Percentiles rank a stretch among this genome's conserved stretches.
Conservation (phyloP, 2,797 vertebrate species). For the Oryzias sinensis region DNA sequence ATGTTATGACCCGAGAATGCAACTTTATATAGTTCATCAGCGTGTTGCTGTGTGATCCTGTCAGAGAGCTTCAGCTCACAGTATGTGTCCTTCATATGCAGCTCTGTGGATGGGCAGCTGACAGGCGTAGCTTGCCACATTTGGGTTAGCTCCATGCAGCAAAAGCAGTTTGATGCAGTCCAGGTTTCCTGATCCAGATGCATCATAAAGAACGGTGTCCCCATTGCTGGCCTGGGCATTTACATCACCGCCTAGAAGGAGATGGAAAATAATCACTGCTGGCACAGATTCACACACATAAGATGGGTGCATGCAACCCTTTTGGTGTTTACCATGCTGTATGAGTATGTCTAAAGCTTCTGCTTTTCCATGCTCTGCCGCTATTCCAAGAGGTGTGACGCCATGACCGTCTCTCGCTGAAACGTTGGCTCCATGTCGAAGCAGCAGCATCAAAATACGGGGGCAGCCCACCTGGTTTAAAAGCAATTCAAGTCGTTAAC, state of each 20-base stretch:
- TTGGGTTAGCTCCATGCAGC: slow-evolving; percentile 83
- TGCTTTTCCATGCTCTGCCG: slow-evolving; percentile 80
- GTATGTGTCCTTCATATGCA: slow-evolving; percentile 85
- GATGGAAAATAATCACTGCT: slow-evolving; percentile 9
- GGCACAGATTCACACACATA: background rate
- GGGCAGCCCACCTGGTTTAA: slow-evolving; percentile 67
- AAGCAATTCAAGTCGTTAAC: too few species aligned
- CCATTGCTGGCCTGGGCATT: slow-evolving; percentile 81
- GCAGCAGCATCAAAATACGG: slow-evolving; percentile 78
- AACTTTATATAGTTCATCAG: background rate
- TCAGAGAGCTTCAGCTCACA: slow-evolving; percentile 73
- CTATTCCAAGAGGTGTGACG: slow-evolving; percentile 83
- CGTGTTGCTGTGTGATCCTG: background rate
- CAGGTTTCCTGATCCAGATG: slow-evolving; percentile 82
- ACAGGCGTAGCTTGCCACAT: slow-evolving; percentile 79
- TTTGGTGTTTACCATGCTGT: slow-evolving; percentile 74
- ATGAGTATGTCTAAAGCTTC: slow-evolving; percentile 85
- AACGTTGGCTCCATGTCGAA: slow-evolving; percentile 79
- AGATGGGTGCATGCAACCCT: background rate
- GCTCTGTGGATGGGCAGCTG: slow-evolving; percentile 87
- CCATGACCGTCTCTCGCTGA: slow-evolving; percentile 78
- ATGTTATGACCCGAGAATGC: slow-evolving; percentile 13
- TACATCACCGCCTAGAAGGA: slow-evolving; percentile 81
- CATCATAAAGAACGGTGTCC: slow-evolving; percentile 83
- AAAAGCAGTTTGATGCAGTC: slow-evolving; percentile 84